phyloP scores from a whole-genome alignment of 2,113 vertebrate species.

The Urocitellus parryii region DNA sequence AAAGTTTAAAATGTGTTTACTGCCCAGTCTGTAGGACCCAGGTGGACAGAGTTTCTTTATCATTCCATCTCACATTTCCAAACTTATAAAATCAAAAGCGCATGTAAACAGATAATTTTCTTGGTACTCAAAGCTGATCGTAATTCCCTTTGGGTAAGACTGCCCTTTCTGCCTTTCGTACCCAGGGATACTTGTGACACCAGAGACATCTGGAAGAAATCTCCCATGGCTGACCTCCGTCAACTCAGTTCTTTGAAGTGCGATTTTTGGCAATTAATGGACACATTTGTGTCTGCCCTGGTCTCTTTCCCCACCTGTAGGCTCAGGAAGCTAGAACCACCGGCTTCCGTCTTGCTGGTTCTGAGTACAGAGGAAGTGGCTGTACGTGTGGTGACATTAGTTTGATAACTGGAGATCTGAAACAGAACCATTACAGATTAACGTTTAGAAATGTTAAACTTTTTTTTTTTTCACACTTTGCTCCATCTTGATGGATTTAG shows the following conservation, averaged over 20 bases:
- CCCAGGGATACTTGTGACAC: neutral
- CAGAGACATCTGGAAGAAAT: neutral
- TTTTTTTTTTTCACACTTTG: neutral
- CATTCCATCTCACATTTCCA: constrained; percentile 24
- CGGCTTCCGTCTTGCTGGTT: neutral
- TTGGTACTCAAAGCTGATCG: neutral
- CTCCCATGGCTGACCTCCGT: neutral
- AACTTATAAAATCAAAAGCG: constrained; percentile 29
- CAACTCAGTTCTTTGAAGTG: neutral
- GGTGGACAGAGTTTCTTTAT: neutral
- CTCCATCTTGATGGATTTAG: neutral
- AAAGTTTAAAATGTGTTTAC: constrained; percentile 43
- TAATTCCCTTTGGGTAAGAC: neutral
- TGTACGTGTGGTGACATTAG: neutral
- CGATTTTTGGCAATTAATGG: neutral
- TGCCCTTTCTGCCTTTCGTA: neutral
- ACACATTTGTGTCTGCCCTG: neutral
- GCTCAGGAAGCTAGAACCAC: neutral
- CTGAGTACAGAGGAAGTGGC: neutral
- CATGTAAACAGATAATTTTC: neutral
- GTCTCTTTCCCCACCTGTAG: neutral
- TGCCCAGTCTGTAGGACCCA: neutral
- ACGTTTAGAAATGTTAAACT: neutral
- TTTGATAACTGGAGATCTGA: neutral
- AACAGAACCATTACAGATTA: neutral